phyloP scores from a whole-genome alignment of 2,113 vertebrate species.

The Arizona elegans region DNA sequence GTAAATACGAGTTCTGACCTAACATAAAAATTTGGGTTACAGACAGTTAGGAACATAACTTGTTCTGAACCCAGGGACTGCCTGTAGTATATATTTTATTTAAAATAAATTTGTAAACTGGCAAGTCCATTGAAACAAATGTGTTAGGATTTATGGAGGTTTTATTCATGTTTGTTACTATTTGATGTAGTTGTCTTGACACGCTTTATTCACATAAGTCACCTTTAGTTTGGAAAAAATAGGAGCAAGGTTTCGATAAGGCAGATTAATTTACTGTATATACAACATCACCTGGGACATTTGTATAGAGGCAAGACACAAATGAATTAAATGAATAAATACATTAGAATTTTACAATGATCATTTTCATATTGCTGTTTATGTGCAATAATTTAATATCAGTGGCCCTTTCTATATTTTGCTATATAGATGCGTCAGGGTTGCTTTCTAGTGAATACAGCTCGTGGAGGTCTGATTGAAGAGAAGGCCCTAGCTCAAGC shows the following conservation, averaged over 20 bases:
- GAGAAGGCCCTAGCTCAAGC: constrained; percentile 88
- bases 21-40: neutral
- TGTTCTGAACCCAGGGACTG: neutral
- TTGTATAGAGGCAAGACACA: neutral
- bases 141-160: neutral
- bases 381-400: constrained; percentile 27
- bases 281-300: neutral
- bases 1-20: neutral
- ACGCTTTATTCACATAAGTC: neutral
- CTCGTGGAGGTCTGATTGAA: constrained; percentile 84
- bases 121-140: neutral
- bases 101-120: neutral
- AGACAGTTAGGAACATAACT: neutral
- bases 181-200: neutral
- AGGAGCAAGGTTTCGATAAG: neutral
- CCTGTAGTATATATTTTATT: neutral
- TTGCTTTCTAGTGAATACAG: constrained; percentile 87
- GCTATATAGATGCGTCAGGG: constrained; percentile 84
- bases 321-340: neutral
- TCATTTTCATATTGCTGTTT: constrained; percentile 37
- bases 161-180: neutral
- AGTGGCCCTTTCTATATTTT: constrained; percentile 15
- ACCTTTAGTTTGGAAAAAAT: neutral
- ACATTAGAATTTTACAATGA: constrained; percentile 20
- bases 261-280: neutral